phyloP scores from a whole-genome alignment of 1,140 invertebrate genomes.

The Liolophura sinensis region DNA sequence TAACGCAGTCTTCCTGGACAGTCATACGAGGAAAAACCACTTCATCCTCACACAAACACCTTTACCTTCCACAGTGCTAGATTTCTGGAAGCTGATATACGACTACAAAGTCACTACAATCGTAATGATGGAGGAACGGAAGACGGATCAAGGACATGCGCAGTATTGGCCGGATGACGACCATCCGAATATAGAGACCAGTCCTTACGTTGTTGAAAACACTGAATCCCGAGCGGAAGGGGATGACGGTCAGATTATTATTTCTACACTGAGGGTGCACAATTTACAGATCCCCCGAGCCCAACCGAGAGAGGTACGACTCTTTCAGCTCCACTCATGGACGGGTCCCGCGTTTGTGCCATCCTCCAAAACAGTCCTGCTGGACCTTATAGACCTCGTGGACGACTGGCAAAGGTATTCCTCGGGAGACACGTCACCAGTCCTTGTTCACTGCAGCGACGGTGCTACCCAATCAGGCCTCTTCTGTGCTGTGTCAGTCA shows the following conservation, averaged over 20 bases:
- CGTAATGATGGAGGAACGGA: conserved; percentile 47
- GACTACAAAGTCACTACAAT: conserved; percentile 48
- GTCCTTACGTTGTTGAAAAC: too few relatives aligned
- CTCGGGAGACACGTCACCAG: conserved; percentile 29
- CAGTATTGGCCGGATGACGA: conserved; percentile 49
- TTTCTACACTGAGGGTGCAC: conserved; percentile 25
- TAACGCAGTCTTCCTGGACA: conserved; percentile 48
- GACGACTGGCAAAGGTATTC: conserved; percentile 39
- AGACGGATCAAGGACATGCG: conserved; percentile 47
- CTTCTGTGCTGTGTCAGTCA: conserved; percentile 36
- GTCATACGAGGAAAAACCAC: conserved; percentile 38
- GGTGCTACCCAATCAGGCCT: conserved; percentile 53
- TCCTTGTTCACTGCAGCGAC: conserved; percentile 53
- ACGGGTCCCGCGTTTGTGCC: conserved; percentile 41
- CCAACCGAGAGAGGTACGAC: conserved; percentile 31
- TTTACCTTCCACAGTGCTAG: conserved; percentile 47
- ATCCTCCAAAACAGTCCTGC: conserved; percentile 43
- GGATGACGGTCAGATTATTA: too few relatives aligned
- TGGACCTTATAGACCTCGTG: conserved; percentile 46
- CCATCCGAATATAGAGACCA: conserved; percentile 6
- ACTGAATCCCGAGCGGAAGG: too few relatives aligned
- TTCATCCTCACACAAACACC: conserved; percentile 58
- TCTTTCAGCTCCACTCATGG: conserved; percentile 55
- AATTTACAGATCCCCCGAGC: conserved; percentile 32
- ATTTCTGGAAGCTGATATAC: conserved; percentile 58